Evolutionary conservation across 2,888 invertebrate species (phyloP).

Genomic region (Drosophila monieri): DNA sequence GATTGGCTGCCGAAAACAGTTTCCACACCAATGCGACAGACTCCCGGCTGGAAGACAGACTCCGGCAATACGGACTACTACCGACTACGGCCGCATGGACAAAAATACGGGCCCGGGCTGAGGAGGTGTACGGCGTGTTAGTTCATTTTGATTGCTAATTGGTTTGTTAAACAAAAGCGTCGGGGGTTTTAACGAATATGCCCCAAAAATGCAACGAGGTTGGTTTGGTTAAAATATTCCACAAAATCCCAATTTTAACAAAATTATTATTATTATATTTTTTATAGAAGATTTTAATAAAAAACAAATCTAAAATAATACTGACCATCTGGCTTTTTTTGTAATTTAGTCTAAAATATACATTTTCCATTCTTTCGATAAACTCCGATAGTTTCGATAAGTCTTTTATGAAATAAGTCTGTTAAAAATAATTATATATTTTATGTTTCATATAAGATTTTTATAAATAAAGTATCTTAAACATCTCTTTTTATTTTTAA

Average conservation of each 20-base stretch:
- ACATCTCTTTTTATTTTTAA: too few relatives aligned
- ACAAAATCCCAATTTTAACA: neutral
- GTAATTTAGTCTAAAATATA: too few relatives aligned
- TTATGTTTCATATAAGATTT: too few relatives aligned
- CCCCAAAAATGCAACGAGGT: slow-evolving; percentile 70
- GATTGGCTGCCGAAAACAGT: slow-evolving; percentile 39
- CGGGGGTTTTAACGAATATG: slow-evolving; percentile 77
- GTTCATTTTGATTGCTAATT: slow-evolving; percentile 83
- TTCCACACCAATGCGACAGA: slow-evolving; percentile 40
- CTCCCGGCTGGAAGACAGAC: slow-evolving; percentile 24
- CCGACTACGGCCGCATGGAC: slow-evolving; percentile 9
- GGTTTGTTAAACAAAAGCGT: slow-evolving; percentile 81
- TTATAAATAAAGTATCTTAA: too few relatives aligned
- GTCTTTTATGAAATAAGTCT: too few relatives aligned
- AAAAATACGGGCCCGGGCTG: neutral
- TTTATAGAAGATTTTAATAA: too few relatives aligned
- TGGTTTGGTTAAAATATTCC: neutral
- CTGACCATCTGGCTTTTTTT: too few relatives aligned
- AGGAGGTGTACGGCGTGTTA: slow-evolving; percentile 63
- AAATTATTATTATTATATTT: too few relatives aligned
- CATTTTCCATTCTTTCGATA: too few relatives aligned
- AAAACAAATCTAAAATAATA: too few relatives aligned
- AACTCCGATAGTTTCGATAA: too few relatives aligned
- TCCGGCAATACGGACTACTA: slow-evolving; percentile 2
- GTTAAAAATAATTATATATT: too few relatives aligned